Conservation (phyloP, 2,888 invertebrate genomes). For the Aphodius sticticus region DNA sequence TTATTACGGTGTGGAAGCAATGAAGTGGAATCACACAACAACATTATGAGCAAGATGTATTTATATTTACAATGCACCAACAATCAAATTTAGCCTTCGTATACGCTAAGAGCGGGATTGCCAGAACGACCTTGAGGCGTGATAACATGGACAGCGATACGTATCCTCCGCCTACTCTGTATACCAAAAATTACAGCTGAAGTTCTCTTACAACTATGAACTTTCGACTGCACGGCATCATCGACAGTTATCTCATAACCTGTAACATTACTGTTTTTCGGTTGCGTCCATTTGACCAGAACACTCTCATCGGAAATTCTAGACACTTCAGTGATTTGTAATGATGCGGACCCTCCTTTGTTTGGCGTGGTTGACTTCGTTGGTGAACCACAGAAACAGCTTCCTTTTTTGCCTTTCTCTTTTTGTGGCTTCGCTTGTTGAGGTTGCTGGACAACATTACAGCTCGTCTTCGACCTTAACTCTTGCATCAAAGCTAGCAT, state of each 20-base stretch:
- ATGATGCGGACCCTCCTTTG: slow-evolving; percentile 15
- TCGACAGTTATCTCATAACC: slow-evolving; percentile 48
- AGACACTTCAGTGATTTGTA: slow-evolving; percentile 43
- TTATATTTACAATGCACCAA: neutral
- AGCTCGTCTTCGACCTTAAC: neutral
- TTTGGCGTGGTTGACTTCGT: neutral
- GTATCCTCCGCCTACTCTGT: slow-evolving; percentile 34
- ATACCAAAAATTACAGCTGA: slow-evolving; percentile 44
- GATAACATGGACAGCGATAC: slow-evolving; percentile 42
- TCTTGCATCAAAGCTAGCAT: neutral
- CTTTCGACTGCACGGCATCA: slow-evolving; percentile 43
- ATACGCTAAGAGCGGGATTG: slow-evolving; percentile 44
- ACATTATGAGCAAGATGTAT: neutral
- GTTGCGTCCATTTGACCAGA: slow-evolving; percentile 47
- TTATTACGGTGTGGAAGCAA: too few species aligned
- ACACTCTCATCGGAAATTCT: slow-evolving; percentile 45
- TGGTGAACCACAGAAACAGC: too few species aligned
- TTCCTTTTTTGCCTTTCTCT: too few species aligned
- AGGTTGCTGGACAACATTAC: neutral
- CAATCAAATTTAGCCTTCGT: slow-evolving; percentile 17
- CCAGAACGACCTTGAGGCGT: slow-evolving; percentile 41
- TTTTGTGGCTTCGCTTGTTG: neutral
- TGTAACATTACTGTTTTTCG: slow-evolving; percentile 39
- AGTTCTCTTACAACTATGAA: slow-evolving; percentile 44
- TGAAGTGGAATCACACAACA: too few species aligned